Conservation (phyloP, 2,113 vertebrate species). For the Xiphophorus couchianus region DNA sequence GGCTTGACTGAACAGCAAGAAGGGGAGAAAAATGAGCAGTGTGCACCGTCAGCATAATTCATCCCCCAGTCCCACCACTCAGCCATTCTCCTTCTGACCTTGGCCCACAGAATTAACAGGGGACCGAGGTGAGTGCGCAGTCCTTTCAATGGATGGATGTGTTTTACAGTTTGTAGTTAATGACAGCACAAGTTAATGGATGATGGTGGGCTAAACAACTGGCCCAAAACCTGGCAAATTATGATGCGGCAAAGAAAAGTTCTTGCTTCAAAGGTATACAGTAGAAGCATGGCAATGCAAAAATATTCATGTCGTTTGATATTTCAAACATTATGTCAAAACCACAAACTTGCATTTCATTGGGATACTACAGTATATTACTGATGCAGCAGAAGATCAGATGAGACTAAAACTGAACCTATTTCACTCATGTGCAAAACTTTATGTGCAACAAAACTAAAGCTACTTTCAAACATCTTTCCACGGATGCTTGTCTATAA, state of each 20-base stretch:
- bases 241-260: slow-evolving; percentile 1
- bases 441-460: too few species aligned
- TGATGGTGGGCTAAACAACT: slow-evolving; percentile 4
- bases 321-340: neutral
- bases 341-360: neutral
- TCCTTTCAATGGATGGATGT: slow-evolving; percentile 42
- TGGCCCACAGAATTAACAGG: slow-evolving; percentile 52
- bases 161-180: slow-evolving; percentile 43
- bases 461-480: too few species aligned
- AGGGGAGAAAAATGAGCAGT: slow-evolving; percentile 19
- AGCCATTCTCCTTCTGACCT: slow-evolving; percentile 55
- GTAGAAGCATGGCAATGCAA: neutral
- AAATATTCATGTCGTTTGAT: neutral
- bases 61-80: slow-evolving; percentile 27
- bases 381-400: neutral
- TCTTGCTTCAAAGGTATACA: neutral
- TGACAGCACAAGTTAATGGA: slow-evolving; percentile 20
- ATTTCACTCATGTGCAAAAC: too few species aligned
- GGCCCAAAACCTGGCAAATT: slow-evolving; percentile 1
- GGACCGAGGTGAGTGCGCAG: slow-evolving; percentile 30
- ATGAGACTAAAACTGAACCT: too few species aligned
- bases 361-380: neutral
- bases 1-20: slow-evolving; percentile 27
- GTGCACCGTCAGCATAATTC: slow-evolving; percentile 61
- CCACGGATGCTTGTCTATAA: too few species aligned